Evolutionary conservation across 30 jellyfish, hydroid and myxozoan species (phyloP).

Genomic region (Clytia hemisphaerica): DNA sequence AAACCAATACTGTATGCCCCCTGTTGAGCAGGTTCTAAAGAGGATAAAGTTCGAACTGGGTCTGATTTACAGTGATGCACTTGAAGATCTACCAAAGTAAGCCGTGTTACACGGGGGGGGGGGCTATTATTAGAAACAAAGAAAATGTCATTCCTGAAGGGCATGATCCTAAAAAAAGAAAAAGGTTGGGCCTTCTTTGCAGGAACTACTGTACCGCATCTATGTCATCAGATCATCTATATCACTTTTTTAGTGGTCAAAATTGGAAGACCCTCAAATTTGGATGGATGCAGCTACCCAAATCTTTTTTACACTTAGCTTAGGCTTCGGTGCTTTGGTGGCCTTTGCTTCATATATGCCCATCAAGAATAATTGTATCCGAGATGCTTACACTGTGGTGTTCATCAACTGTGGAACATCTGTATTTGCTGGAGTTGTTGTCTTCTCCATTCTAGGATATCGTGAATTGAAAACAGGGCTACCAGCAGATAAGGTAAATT

Average conservation of each 20-base stretch:
- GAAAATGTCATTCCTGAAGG: too few species aligned
- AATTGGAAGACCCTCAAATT: conserved; percentile 62
- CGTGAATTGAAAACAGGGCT: conserved; percentile 63
- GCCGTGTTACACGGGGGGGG: too few species aligned
- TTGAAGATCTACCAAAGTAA: too few species aligned
- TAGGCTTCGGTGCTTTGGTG: conserved; percentile 85
- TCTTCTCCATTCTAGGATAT: conserved; percentile 79
- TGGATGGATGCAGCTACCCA: conserved; percentile 97
- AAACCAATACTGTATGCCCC: too few species aligned
- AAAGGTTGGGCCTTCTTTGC: too few species aligned
- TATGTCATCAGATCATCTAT: too few species aligned
- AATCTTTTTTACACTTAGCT: conserved; percentile 81
- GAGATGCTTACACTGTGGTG: conserved; percentile 84
- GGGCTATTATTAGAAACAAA: too few species aligned
- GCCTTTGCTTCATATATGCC: conserved; percentile 90
- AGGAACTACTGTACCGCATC: too few species aligned
- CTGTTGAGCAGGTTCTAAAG: too few species aligned
- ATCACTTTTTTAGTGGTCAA: conserved; percentile 38
- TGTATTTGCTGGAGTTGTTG: conserved; percentile 82
- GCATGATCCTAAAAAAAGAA: too few species aligned
- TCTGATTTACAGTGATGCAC: too few species aligned
- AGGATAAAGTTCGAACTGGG: too few species aligned
- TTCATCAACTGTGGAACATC: conserved; percentile 73
- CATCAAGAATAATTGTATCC: conserved; percentile 54
- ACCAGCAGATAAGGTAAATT: conserved; percentile 80